These are phyloP conservation scores for Phymastichus coffea DNA, from an alignment of 1,140 invertebrate genomes.

Conservation along the genomic window DNA sequence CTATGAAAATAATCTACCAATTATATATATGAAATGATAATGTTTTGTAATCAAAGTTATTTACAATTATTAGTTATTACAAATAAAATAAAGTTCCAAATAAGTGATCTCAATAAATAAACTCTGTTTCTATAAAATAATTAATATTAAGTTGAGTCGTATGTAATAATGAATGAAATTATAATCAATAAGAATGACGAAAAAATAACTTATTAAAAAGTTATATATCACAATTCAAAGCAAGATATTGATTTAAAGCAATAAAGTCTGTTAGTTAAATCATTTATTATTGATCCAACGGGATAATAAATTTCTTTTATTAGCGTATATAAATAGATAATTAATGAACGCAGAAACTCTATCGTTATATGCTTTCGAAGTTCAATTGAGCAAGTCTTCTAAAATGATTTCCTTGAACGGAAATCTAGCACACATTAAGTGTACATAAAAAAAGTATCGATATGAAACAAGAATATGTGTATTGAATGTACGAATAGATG, in stretches of 20 bases:
- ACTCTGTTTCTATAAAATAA: no score
- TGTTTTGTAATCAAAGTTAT: no score
- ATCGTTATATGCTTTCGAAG: conserved; percentile 6
- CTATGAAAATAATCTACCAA: no score
- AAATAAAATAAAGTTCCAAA: conserved; percentile 5
- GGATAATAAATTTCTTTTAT: background rate
- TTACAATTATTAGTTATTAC: background rate
- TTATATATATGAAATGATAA: no score
- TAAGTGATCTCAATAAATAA: conserved; percentile 8
- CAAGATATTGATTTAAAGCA: no score
- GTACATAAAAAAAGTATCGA: conserved; percentile 12
- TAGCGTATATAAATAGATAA: no score
- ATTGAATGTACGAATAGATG: conserved; percentile 19
- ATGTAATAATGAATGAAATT: background rate
- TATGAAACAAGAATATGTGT: background rate
- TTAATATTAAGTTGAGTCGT: no score
- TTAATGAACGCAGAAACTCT: no score
- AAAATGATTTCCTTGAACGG: background rate
- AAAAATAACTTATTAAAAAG: no score
- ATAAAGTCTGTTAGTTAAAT: background rate
- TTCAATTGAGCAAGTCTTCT: background rate
- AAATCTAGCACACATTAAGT: conserved; percentile 1
- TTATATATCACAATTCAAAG: no score
- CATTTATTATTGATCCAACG: background rate
- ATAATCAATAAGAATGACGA: no score